Conservation (phyloP, 2,888 invertebrate species). For the Melieria crassipennis region DNA sequence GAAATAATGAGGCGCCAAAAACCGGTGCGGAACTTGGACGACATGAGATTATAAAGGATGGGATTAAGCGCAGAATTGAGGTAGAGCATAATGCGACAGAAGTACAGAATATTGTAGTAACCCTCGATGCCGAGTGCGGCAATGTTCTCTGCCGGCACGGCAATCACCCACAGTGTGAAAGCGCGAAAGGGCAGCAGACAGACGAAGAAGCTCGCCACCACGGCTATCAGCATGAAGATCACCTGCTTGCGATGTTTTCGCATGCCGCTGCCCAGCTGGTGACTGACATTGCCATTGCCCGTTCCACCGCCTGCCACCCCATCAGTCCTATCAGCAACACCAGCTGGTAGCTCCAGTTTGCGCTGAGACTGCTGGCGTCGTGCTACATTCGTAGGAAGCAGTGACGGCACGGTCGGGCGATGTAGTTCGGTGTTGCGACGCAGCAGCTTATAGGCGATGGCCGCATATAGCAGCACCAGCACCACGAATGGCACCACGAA, state of each 20-base stretch:
- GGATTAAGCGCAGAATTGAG: constrained; percentile 93
- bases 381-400: background rate
- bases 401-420: constrained; percentile 24
- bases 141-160: constrained; percentile 76
- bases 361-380: constrained; percentile 12
- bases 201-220: constrained; percentile 89
- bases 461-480: constrained; percentile 82
- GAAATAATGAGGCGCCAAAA: constrained; percentile 75
- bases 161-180: constrained; percentile 86
- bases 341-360: background rate
- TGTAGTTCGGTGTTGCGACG: constrained; percentile 63
- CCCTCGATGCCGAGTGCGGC: constrained; percentile 79
- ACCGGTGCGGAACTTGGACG: constrained; percentile 87
- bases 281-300: constrained; percentile 39
- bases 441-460: constrained; percentile 87
- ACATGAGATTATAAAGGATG: constrained; percentile 90
- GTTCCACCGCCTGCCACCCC: constrained; percentile 24
- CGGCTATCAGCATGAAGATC: constrained; percentile 88
- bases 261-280: constrained; percentile 66
- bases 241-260: constrained; percentile 82
- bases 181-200: constrained; percentile 90
- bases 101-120: constrained; percentile 85
- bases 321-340: background rate
- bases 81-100: constrained; percentile 88
- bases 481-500: constrained; percentile 86